These are phyloP conservation scores for Macropus fuliginosus DNA, from an alignment of 2,797 vertebrate species.

Conservation along the genomic window DNA sequence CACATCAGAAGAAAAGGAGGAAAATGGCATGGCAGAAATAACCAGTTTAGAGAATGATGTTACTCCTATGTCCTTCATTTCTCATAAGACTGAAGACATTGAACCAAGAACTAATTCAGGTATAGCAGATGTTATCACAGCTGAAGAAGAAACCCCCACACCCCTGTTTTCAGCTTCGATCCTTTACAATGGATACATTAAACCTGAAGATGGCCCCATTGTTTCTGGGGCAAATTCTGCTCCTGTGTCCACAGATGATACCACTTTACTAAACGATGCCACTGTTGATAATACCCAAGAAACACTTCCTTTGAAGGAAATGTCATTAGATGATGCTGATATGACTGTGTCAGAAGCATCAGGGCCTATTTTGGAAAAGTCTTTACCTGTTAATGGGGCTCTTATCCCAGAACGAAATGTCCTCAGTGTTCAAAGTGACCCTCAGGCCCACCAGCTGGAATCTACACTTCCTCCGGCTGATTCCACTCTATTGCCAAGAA, in stretches of 20 bases:
- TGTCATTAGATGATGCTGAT: background rate
- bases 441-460: background rate
- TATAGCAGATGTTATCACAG: background rate
- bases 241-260: background rate
- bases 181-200: slow-evolving; percentile 37
- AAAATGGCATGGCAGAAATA: background rate
- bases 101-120: background rate
- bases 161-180: background rate
- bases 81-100: slow-evolving; percentile 35
- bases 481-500: slow-evolving; percentile 5
- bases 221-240: slow-evolving; percentile 16
- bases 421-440: background rate
- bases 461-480: background rate
- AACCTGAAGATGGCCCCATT: slow-evolving; percentile 10
- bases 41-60: background rate
- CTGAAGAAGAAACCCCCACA: background rate
- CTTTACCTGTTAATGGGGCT: background rate
- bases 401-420: slow-evolving; percentile 34
- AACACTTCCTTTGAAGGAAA: background rate
- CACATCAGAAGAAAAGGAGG: background rate
- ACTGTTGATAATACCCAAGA: slow-evolving; percentile 13
- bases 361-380: slow-evolving; percentile 10
- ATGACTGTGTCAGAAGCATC: background rate
- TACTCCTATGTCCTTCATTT: background rate
- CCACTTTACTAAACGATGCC: background rate